Conservation (phyloP, 2,113 vertebrate species). For the Haemorhous mexicanus region DNA sequence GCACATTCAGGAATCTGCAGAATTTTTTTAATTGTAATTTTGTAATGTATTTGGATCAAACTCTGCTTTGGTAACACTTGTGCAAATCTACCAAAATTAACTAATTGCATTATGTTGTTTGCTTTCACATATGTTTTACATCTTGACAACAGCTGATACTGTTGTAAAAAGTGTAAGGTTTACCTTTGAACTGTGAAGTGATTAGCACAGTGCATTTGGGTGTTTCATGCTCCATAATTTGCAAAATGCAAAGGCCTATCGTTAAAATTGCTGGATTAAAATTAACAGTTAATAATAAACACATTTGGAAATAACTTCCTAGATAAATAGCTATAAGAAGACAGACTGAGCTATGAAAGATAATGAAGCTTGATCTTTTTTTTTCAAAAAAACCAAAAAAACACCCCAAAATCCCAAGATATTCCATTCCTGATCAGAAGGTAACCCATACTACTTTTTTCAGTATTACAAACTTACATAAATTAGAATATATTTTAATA, state of each 20-base stretch:
- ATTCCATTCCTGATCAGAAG: neutral
- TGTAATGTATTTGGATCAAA: neutral
- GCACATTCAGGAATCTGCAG: neutral
- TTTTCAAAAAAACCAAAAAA: fast-evolving
- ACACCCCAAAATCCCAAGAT: fast-evolving
- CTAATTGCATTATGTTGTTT: constrained; percentile 53
- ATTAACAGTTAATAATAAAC: neutral
- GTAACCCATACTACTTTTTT: neutral
- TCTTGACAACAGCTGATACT: constrained; percentile 7
- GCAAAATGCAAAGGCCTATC: neutral
- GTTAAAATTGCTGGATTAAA: neutral
- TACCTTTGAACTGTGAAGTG: constrained; percentile 32
- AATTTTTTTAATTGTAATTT: neutral
- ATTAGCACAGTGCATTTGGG: neutral
- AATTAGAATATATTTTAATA: neutral
- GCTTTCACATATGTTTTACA: constrained; percentile 7
- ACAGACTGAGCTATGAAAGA: neutral
- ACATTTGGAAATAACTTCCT: neutral
- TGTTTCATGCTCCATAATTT: neutral
- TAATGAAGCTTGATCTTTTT: neutral
- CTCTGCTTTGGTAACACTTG: constrained; percentile 20
- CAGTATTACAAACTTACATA: neutral
- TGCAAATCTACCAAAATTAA: constrained; percentile 28
- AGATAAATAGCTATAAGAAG: neutral
- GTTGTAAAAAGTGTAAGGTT: neutral